Evolutionary conservation across 2,797 vertebrate genomes (phyloP), one percentile per base, ranked within the genome.

Genomic region (Myripristis jacobus): DNA sequence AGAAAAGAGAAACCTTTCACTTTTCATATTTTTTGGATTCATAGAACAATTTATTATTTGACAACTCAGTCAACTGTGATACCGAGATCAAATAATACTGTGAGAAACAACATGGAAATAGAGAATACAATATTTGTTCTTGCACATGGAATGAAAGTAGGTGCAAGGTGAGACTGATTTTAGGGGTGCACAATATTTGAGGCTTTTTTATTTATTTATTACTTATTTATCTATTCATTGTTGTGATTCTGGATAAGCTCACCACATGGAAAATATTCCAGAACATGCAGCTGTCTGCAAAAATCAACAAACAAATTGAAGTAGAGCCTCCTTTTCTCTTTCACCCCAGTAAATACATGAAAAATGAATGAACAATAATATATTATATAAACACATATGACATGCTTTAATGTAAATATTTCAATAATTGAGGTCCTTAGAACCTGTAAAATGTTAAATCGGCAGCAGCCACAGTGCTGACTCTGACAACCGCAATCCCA

Each of bases 381-480:
- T 48, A 31, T 6, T 47, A 43, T 66, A 34, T 67, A n/a, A n/a
- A n/a, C n/a, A n/a, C n/a, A n/a, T n/a, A n/a, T n/a, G n/a, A n/a
- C n/a, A n/a, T n/a, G n/a, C n/a, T n/a, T n/a, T n/a, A 31, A 36
- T 36, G 22, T 22, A 3, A 18, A 6, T 16, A 27, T 59, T 57
- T 72, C 3, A 58, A 46, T 64, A 63, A 64, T 24, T 70, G 9
- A 60, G 53, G 36, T 50, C 56, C 75, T 22, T 56, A 19, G 21
- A 24, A 46, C 64, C 48, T 80, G 72, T 77, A 59, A 86, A 85
- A 65, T 34, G 77, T 79, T 61, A 73, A 79, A 85, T 84, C 79
- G 87, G 87, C 84, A 77, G 29, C 69, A 25, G 16, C n/a, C 53
- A 77, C 73, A 77, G 54, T 80, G 81, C 86, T 90, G 85, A 88